Percentiles rank a stretch among this genome's conserved stretches.
These are phyloP conservation scores for Calidris pugnax DNA, from an alignment of 2,113 vertebrate species.

Conservation along the genomic window DNA sequence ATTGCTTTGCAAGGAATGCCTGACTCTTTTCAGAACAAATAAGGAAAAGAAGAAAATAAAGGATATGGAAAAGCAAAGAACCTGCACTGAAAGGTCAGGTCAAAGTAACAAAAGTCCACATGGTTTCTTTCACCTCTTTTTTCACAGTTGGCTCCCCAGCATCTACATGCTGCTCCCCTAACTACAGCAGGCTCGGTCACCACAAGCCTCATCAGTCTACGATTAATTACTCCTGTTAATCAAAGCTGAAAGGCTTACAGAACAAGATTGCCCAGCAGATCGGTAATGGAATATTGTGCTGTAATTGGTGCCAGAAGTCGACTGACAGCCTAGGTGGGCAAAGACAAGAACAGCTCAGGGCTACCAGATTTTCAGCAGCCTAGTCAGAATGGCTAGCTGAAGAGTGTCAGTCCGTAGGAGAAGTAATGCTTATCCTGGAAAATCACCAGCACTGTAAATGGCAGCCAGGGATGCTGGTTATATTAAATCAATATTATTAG, in stretches of 20 bases:
- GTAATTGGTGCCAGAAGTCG: not conserved
- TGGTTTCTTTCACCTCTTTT: not conserved
- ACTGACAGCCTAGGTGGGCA: not conserved
- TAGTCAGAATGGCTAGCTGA: not conserved
- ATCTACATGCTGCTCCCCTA: not conserved
- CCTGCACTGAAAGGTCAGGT: not conserved
- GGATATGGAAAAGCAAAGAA: conserved; percentile 20
- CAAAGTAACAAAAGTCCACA: conserved; percentile 22
- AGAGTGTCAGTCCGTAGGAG: not conserved
- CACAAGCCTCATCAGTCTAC: not conserved
- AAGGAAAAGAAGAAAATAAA: conserved; percentile 10
- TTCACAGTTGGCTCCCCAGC: not conserved
- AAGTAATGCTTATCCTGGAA: not conserved
- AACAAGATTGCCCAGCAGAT: not conserved
- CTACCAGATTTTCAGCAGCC: not conserved
- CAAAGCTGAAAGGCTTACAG: not conserved
- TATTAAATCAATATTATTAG: conserved; percentile 13
- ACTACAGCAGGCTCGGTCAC: not conserved
- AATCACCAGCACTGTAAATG: not conserved
- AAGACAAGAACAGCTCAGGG: not conserved
- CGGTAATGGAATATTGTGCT: not conserved
- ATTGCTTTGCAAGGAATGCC: conserved; percentile 35
- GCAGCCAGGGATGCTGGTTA: not conserved
- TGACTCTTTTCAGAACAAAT: not conserved
- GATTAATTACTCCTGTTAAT: conserved; percentile 41